Conservation (phyloP, 2,113 vertebrate genomes). For the Tringa solitaria region DNA sequence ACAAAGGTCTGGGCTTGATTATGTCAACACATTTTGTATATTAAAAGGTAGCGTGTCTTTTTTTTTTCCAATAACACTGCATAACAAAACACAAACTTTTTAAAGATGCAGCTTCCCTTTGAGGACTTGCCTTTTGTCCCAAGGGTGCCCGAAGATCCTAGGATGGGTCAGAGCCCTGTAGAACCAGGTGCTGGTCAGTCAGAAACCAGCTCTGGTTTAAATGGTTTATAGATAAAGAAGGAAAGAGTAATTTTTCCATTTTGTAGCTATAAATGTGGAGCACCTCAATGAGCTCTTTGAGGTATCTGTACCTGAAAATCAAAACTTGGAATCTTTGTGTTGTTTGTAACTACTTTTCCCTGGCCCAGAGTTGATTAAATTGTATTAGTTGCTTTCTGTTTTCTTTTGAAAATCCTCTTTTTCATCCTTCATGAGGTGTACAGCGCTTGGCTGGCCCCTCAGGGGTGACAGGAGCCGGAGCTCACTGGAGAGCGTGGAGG, state of each 20-base stretch:
- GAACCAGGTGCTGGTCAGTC: neutral
- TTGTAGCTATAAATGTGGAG: neutral
- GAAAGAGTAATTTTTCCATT: rapidly evolving
- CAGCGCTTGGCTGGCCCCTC: rapidly evolving
- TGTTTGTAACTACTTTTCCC: neutral
- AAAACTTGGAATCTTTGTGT: neutral
- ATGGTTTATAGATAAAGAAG: neutral
- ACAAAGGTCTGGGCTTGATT: neutral
- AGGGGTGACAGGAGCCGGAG: rapidly evolving
- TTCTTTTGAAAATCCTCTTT: neutral
- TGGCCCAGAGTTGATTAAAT: neutral
- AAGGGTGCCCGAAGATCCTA: neutral
- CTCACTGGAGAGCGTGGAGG: too few relatives aligned
- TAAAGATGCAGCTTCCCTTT: neutral
- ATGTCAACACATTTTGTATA: neutral
- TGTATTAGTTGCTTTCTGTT: neutral
- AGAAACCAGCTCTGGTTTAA: neutral
- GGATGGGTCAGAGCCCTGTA: neutral
- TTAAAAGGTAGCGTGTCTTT: neutral
- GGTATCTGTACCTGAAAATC: neutral
- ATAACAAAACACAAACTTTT: neutral
- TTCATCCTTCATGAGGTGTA: neutral
- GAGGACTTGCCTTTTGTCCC: neutral
- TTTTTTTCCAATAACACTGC: neutral
- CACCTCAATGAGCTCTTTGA: neutral